These are phyloP conservation scores for Stichopus chloronotus DNA, from an alignment of 35 echinoderm and acorn worm species.

Conservation along the genomic window DNA sequence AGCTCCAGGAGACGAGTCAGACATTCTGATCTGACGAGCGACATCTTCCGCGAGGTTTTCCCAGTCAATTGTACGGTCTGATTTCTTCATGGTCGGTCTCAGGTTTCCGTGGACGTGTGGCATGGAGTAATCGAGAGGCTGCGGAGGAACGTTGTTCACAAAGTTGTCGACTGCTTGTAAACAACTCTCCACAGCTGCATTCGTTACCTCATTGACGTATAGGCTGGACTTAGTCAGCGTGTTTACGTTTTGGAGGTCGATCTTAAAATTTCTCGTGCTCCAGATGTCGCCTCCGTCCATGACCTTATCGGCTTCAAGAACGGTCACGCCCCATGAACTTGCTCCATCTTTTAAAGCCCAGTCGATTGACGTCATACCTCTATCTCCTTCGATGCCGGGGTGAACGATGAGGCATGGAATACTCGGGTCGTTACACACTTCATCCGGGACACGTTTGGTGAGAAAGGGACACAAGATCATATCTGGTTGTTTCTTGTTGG, in stretches of 20 bases:
- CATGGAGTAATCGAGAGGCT: constrained; percentile 9
- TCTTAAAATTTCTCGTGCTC: constrained; percentile 18
- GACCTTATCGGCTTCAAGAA: not conserved
- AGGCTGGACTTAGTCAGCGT: constrained; percentile 15
- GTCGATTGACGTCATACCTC: constrained; percentile 27
- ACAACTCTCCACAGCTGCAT: not conserved
- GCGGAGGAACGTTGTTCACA: not conserved
- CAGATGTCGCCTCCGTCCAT: constrained; percentile 24
- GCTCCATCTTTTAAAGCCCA: not conserved
- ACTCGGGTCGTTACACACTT: not conserved
- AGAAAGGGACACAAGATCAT: constrained; percentile 22
- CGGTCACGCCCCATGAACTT: not conserved
- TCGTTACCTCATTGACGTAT: not conserved
- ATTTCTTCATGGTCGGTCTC: constrained; percentile 13
- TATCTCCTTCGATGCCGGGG: constrained; percentile 23
- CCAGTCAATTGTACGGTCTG: constrained; percentile 17
- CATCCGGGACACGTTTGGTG: constrained; percentile 13
- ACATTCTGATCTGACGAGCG: not conserved
- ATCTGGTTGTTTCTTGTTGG: constrained; percentile 1
- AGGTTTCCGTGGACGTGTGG: not conserved
- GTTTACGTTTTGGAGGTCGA: not conserved
- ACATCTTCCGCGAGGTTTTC: constrained; percentile 11
- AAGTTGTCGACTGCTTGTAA: constrained; percentile 16
- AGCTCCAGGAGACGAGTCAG: constrained; percentile 30
- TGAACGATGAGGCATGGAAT: constrained; percentile 22